Percentiles rank a stretch among this genome's conserved stretches.
phyloP scores from a whole-genome alignment of 1,140 invertebrate species.

The Pygmarrhopalites habei region DNA sequence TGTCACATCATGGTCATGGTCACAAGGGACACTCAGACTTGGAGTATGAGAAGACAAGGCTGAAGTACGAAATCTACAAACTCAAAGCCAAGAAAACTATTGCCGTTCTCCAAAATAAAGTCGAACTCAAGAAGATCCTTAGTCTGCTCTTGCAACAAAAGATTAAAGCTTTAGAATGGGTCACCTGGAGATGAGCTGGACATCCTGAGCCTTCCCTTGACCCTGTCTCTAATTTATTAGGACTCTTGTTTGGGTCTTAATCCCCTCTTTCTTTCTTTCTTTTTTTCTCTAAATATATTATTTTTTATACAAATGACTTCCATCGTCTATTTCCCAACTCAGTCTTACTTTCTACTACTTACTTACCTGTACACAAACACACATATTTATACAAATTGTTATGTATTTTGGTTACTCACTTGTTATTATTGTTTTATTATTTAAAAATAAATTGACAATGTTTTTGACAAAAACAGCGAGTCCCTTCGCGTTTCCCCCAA shows the following conservation, averaged over 20 bases:
- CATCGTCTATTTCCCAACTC: too few species aligned
- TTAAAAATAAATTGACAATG: too few species aligned
- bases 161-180: constrained; percentile 39
- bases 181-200: constrained; percentile 21
- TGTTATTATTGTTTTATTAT: too few species aligned
- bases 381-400: too few species aligned
- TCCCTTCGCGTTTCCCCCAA: too few species aligned
- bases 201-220: too few species aligned
- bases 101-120: constrained; percentile 38
- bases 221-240: not conserved
- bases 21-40: constrained; percentile 5
- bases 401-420: too few species aligned
- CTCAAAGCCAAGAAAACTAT: constrained; percentile 39
- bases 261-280: too few species aligned
- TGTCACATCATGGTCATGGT: constrained; percentile 9
- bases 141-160: constrained; percentile 38
- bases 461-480: too few species aligned
- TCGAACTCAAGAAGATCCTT: constrained; percentile 38
- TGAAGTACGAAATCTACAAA: constrained; percentile 39
- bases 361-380: too few species aligned
- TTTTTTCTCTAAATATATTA: not conserved
- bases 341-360: too few species aligned
- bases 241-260: not conserved
- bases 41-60: constrained; percentile 35
- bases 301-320: too few species aligned